Evolutionary conservation across 2,113 vertebrate species (phyloP), one percentile per base, ranked within the genome.

Genomic region (Cinclus mexicanus): DNA sequence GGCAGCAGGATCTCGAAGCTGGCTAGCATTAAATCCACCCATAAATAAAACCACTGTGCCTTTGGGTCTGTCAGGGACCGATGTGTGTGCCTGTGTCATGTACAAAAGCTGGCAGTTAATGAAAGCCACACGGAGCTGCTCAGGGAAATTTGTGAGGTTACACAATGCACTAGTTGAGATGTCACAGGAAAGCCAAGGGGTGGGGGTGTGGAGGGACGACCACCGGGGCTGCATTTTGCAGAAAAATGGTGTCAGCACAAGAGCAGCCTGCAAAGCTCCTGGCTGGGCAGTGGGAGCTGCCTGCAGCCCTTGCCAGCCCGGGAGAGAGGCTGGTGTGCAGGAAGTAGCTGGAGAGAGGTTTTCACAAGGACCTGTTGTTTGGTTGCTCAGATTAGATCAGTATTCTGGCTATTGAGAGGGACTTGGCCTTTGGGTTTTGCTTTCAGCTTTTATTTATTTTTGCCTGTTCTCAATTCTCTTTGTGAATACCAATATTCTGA

Each of bases 401-500:
- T 53, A 52, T 93, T 93, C 85, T 90, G 94, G 76, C 92, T 87
- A 60, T 75, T 89, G 94, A 93, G 60, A 94, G 79, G 44, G 88
- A 86, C 91, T 91, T 93, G 90, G 95, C 95, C 95, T 94, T 88
- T 90, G 71, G 59, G 82, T 61, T 94, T 95, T 87, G 92, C 88
- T 93, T 93, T 89, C 90, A 89, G 86, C 95, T 95, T 95, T 92
- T 92, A 90, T 96, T 97, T 97, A 89, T 97, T 97, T 95, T 97
- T 83, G 90, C 71, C 64, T 49, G 93, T 86, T 96, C 90, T 96
- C 90, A 78, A 81, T 96, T 96, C 95, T 95, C 35, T 83, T 77
- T 83, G 87, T 49, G 94, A 95, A 96, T 93, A 88, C 95, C 94
- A 86, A 93, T 95, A 93, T 83, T 96, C 95, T 94, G 93, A 96